Evolutionary conservation across 2,113 vertebrate species (phyloP).

Genomic region (Psilopsiagon aymara): DNA sequence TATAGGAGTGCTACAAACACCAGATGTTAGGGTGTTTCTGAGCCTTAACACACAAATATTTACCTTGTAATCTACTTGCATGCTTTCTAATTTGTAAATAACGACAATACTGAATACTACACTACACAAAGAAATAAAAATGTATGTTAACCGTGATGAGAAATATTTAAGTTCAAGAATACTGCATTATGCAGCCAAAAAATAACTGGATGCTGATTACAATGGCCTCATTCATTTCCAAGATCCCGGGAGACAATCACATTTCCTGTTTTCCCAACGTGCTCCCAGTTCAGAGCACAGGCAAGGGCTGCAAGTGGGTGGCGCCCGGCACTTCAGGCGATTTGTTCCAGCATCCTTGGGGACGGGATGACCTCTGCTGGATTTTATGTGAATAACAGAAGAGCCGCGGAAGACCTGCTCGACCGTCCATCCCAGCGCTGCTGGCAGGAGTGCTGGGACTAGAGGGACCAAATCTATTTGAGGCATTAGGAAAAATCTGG

Average conservation of each 20-base stretch:
- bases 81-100: slow-evolving; percentile 3
- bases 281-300: not conserved
- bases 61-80: slow-evolving; percentile 8
- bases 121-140: not conserved
- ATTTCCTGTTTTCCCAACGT: not conserved
- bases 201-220: not conserved
- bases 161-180: slow-evolving; percentile 26
- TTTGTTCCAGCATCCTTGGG: not conserved
- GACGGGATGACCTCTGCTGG: slow-evolving; percentile 21
- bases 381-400: not conserved
- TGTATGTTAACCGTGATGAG: not conserved
- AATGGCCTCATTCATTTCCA: slow-evolving; percentile 37
- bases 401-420: no score
- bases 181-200: not conserved
- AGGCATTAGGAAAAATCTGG: not conserved
- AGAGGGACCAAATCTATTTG: accelerated
- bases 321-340: not conserved
- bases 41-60: slow-evolving; percentile 32
- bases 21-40: slow-evolving; percentile 48
- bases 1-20: not conserved
- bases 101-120: not conserved
- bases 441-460: no score
- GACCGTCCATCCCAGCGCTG: not conserved
- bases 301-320: not conserved
- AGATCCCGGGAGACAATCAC: not conserved